Evolutionary conservation across 92 coral and sea anemone species (phyloP).

Genomic region (Ricordea florida): DNA sequence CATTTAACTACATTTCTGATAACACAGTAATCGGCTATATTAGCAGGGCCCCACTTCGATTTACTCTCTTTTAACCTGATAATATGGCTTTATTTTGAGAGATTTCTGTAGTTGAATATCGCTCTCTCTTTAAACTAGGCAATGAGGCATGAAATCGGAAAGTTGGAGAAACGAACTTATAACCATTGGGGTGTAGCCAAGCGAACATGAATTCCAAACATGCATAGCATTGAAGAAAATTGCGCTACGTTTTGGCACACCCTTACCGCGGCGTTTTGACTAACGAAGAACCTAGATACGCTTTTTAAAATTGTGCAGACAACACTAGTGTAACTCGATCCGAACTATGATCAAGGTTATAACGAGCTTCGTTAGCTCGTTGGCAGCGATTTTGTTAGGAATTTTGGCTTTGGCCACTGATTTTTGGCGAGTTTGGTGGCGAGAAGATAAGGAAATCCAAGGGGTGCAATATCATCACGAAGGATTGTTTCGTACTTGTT

Average conservation of each 20-base stretch:
- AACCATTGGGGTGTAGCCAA: conserved; percentile 18
- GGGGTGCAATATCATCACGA: conserved; percentile 65
- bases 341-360: conserved; percentile 81
- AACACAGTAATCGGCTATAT: too few species aligned
- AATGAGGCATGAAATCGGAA: too few species aligned
- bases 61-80: too few species aligned
- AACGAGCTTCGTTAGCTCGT: conserved; percentile 73
- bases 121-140: too few species aligned
- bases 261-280: too few species aligned
- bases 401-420: conserved; percentile 88
- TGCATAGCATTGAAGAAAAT: conserved; percentile 7
- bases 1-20: too few species aligned
- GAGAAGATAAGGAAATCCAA: conserved; percentile 50
- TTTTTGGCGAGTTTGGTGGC: conserved; percentile 86
- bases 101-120: too few species aligned
- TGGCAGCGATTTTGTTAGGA: conserved; percentile 81
- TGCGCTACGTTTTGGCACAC: conserved; percentile 20
- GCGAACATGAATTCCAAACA: conserved; percentile 7
- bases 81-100: too few species aligned
- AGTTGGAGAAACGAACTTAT: too few species aligned
- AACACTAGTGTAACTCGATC: too few species aligned
- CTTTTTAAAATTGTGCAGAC: neutral
- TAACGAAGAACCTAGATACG: too few species aligned
- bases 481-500: conserved; percentile 84
- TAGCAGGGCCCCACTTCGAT: too few species aligned